Evolutionary conservation across 1,140 invertebrate species (phyloP), one percentile per base, ranked within the genome.

Genomic region (Mylabris phalerata): DNA sequence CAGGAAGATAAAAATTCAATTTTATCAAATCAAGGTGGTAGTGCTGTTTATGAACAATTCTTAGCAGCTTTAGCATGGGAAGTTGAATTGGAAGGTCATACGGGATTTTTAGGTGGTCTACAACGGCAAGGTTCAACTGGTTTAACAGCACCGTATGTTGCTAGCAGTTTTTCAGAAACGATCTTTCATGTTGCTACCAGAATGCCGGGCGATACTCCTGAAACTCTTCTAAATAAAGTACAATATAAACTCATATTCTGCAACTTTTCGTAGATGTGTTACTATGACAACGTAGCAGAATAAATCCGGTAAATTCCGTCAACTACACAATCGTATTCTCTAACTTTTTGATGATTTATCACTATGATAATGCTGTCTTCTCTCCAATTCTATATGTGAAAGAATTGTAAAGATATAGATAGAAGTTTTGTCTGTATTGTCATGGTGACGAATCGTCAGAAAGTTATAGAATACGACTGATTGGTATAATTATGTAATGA

Each of bases 1-100:
- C 97, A 99, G 73, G 96, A 99, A 76, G 95, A 98, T 62, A 94
- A 97, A 70, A 90, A 88, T 76, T 87, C 93, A 2, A 96, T 98
- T 63, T 75, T 98, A 3, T 85, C 82, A 9, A 94, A 91, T 73
- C 79, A 79, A 41, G 79, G 83, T 64, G 95, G 93, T 10, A 97
- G 93, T 72, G 87, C 88, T 59, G 89, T 87, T 9, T 99, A 95
- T 77, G 95, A 98, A 77, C 87, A 87, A 60, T 99, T 99, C 77
- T 84, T 99, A 3, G 87, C 92, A 1, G 89, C 92, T 7, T 76
- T 99, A 5, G 95, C 94, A 5, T 98, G 96, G 95, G 93, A 97
- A 80, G 88, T 94, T 46, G 95, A 98, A 70, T 75, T 99, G 56
- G 93, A 96, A 75, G 88, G 84, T 7, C 97, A 99, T 74, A 90